Percentiles rank a stretch among this genome's conserved stretches.
Evolutionary conservation across 2,113 vertebrate genomes (phyloP).

Genomic region (Ahaetulla prasina): DNA sequence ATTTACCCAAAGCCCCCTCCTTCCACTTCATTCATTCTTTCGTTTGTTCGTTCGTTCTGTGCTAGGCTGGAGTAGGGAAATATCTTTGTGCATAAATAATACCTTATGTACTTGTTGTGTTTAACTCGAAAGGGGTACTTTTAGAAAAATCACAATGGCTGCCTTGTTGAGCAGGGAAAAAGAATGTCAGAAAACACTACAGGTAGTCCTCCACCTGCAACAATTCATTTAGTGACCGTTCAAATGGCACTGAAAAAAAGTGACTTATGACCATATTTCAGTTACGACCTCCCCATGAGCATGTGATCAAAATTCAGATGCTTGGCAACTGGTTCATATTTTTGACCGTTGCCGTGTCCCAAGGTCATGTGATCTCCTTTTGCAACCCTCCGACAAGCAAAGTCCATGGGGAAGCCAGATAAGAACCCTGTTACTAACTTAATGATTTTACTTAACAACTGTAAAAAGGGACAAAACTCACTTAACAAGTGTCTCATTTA

Average conservation of each 20-base stretch:
- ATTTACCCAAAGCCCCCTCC: neutral
- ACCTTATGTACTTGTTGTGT: neutral
- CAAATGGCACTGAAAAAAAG: neutral
- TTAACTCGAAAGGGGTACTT: neutral
- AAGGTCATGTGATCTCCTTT: neutral
- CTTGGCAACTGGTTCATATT: neutral
- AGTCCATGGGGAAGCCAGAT: neutral
- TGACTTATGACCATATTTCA: neutral
- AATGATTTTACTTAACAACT: neutral
- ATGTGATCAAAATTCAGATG: neutral
- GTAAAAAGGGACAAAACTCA: neutral
- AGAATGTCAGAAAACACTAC: neutral
- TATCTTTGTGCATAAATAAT: neutral
- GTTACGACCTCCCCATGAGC: neutral
- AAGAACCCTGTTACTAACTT: neutral
- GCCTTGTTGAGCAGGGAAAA: too few relatives aligned
- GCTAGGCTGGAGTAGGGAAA: constrained; percentile 3
- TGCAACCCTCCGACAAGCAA: neutral
- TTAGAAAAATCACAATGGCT: neutral
- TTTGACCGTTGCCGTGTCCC: neutral
- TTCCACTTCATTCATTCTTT: neutral
- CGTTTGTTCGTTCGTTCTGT: neutral
- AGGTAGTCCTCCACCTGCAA: neutral
- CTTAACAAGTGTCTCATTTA: neutral
- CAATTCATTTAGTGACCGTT: neutral